phyloP scores from a whole-genome alignment of 2,797 vertebrate species.

The Sebastiscus tertius region DNA sequence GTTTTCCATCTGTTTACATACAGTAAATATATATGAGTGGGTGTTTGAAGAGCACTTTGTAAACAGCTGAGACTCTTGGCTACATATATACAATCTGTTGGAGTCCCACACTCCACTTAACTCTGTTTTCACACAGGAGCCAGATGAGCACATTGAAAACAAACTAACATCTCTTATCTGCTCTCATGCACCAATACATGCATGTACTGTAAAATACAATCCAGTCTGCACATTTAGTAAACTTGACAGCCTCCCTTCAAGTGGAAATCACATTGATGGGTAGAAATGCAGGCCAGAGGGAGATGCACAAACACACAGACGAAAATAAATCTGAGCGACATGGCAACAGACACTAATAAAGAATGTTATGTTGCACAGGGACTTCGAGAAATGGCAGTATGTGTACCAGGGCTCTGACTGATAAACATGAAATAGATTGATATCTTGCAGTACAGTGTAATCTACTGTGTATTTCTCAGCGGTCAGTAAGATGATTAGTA shows the following conservation, averaged over 20 bases:
- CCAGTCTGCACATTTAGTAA: conserved; percentile 1
- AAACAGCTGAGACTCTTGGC: conserved; percentile 46
- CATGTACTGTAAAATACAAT: not conserved
- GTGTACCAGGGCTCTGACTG: not conserved
- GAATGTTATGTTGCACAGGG: conserved; percentile 20
- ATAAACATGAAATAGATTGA: not conserved
- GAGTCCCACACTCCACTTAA: not conserved
- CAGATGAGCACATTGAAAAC: conserved; percentile 5
- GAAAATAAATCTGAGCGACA: conserved; percentile 51
- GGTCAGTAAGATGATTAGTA: not conserved
- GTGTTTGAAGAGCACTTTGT: conserved; percentile 14
- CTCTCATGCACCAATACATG: not conserved
- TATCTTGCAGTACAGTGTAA: not conserved
- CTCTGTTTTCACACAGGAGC: conserved; percentile 4
- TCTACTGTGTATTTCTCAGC: not conserved
- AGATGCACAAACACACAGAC: conserved; percentile 11
- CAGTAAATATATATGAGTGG: not conserved
- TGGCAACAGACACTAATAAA: conserved; percentile 48
- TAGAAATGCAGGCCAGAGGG: conserved; percentile 2
- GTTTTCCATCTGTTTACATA: not conserved
- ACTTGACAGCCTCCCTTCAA: conserved; percentile 28
- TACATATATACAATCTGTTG: conserved; percentile 18
- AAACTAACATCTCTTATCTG: not conserved
- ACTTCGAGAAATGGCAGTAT: conserved; percentile 5
- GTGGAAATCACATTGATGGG: conserved; percentile 43